Evolutionary conservation across 2,113 vertebrate species (phyloP).

Genomic region (Cheilinus undulatus): DNA sequence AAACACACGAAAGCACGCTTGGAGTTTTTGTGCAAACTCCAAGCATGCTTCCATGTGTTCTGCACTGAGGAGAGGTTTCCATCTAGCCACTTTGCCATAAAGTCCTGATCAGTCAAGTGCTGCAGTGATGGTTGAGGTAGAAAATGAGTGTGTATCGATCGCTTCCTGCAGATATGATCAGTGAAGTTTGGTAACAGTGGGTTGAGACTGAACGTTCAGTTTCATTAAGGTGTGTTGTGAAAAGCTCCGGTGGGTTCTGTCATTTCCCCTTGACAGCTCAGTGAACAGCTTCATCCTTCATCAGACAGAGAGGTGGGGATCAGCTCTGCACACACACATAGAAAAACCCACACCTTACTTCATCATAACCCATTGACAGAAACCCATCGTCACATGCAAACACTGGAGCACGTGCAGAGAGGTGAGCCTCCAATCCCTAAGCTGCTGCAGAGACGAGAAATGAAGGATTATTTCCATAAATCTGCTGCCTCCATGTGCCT

Average conservation of each 20-base stretch:
- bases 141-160: neutral
- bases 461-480: constrained; percentile 74
- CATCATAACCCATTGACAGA: neutral
- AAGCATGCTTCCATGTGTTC: too few species aligned
- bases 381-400: constrained; percentile 13
- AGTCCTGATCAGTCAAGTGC: too few species aligned
- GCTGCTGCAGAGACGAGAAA: constrained; percentile 52
- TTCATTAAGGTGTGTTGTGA: neutral
- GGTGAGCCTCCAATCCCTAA: constrained; percentile 42
- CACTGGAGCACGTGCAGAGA: constrained; percentile 15
- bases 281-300: neutral
- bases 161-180: neutral
- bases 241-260: neutral
- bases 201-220: too few species aligned
- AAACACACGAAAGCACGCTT: too few species aligned
- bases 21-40: too few species aligned
- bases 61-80: too few species aligned
- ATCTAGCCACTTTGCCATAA: too few species aligned
- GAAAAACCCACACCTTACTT: constrained; percentile 1
- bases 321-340: neutral
- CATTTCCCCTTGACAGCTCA: neutral
- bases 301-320: neutral
- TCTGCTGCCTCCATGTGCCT: constrained; percentile 42
- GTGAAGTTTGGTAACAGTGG: too few species aligned
- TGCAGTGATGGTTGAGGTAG: too few species aligned